Percentiles rank a stretch among this genome's conserved stretches.
Evolutionary conservation across 1,140 invertebrate species (phyloP).

Genomic region (Antheraea pernyi): DNA sequence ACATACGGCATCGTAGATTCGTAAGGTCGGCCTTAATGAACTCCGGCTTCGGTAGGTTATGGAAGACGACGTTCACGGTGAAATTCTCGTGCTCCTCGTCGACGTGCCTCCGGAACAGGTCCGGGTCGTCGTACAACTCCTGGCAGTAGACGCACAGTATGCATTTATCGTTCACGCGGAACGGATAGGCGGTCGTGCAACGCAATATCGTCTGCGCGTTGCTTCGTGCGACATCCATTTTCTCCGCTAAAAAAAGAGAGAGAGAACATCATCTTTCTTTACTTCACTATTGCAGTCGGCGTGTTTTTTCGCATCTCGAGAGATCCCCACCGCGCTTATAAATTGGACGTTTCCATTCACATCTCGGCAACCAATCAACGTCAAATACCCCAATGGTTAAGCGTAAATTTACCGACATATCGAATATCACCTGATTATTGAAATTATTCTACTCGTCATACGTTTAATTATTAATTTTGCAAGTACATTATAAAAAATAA

Average conservation of each 20-base stretch:
- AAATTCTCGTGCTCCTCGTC: conserved; percentile 54
- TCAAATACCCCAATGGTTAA: no score
- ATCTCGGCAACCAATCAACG: no score
- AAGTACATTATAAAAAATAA: no score
- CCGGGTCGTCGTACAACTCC: conserved; percentile 61
- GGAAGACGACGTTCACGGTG: conserved; percentile 56
- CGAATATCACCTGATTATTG: no score
- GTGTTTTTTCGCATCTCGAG: not conserved
- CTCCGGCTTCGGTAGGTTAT: conserved; percentile 56
- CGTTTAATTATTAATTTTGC: no score
- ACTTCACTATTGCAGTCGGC: not conserved
- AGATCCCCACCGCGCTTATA: not conserved
- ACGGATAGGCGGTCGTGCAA: conserved; percentile 63
- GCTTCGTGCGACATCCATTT: conserved; percentile 52
- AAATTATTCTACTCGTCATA: no score
- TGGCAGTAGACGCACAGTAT: conserved; percentile 72
- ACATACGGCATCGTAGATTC: conserved; percentile 51
- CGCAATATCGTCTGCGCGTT: conserved; percentile 62
- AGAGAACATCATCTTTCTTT: conserved; percentile 41
- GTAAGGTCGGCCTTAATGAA: conserved; percentile 65
- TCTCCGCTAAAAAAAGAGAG: conserved; percentile 70
- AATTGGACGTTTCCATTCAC: no score
- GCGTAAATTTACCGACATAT: no score
- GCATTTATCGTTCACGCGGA: conserved; percentile 65
- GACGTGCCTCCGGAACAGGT: conserved; percentile 56